Evolutionary conservation across 2,888 invertebrate species (phyloP).

Genomic region (Pedicia rivosa): DNA sequence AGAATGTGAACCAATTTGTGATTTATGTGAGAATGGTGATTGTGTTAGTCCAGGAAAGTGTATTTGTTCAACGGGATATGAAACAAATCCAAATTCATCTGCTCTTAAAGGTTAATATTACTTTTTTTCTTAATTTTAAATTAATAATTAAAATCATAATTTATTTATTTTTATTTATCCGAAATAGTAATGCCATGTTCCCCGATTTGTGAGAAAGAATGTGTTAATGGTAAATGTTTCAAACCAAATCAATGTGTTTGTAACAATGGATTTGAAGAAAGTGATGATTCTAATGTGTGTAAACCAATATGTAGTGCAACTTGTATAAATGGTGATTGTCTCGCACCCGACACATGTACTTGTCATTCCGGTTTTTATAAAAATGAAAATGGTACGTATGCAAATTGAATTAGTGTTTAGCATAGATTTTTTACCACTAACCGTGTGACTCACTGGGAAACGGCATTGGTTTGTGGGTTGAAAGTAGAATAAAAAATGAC

Average conservation of each 20-base stretch:
- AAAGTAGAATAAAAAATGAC: no score
- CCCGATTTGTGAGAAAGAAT: constrained; percentile 24
- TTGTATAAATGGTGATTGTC: constrained; percentile 21
- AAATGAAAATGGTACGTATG: neutral
- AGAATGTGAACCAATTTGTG: constrained; percentile 28
- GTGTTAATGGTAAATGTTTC: constrained; percentile 20
- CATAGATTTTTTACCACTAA: no score
- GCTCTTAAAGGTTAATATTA: constrained; percentile 6
- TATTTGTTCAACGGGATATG: constrained; percentile 37
- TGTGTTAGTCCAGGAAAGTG: constrained; percentile 45
- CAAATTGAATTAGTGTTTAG: no score
- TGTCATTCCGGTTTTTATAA: constrained; percentile 17
- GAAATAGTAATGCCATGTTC: no score
- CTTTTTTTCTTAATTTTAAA: no score
- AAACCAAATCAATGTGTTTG: constrained; percentile 23
- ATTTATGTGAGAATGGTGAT: constrained; percentile 32
- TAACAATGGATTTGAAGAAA: constrained; percentile 25
- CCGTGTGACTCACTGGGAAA: no score
- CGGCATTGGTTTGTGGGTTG: no score
- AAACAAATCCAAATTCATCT: constrained; percentile 26
- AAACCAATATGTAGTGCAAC: constrained; percentile 12
- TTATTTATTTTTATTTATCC: neutral
- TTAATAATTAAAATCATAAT: no score
- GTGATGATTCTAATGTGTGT: neutral
- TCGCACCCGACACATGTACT: constrained; percentile 24